phyloP scores from a whole-genome alignment of 2,113 vertebrate species.

The Pycnonotus jocosus region DNA sequence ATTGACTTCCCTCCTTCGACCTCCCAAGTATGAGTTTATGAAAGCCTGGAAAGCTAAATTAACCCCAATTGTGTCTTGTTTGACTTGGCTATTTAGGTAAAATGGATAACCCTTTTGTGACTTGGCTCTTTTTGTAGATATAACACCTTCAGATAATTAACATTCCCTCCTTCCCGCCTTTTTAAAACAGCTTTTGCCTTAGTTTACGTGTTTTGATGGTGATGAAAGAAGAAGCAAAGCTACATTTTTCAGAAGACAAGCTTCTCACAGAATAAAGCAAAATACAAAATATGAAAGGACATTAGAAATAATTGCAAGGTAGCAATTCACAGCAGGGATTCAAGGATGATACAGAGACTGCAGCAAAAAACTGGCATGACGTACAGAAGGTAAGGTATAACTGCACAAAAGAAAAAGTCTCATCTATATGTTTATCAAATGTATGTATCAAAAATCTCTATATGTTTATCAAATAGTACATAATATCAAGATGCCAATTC shows the following conservation, averaged over 20 bases:
- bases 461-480: background rate
- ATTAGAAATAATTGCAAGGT: background rate
- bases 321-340: background rate
- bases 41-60: conserved; percentile 50
- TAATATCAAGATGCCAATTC: background rate
- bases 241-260: background rate
- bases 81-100: conserved; percentile 38
- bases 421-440: background rate
- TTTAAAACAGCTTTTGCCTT: background rate
- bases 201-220: background rate
- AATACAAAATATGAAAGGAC: background rate
- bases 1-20: conserved; percentile 28
- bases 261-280: background rate
- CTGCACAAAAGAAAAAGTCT: background rate
- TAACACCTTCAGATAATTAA: conserved; percentile 33
- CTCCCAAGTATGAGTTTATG: conserved; percentile 54
- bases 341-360: background rate
- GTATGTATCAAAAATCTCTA: background rate
- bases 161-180: background rate
- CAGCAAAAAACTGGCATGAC: background rate
- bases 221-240: background rate
- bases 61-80: conserved; percentile 45
- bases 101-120: conserved; percentile 14
- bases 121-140: conserved; percentile 22
- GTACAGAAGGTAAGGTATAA: background rate